Base-by-base conservation (phyloP, 2,797 vertebrate genomes). In the Enteromius treurensis region DNA sequence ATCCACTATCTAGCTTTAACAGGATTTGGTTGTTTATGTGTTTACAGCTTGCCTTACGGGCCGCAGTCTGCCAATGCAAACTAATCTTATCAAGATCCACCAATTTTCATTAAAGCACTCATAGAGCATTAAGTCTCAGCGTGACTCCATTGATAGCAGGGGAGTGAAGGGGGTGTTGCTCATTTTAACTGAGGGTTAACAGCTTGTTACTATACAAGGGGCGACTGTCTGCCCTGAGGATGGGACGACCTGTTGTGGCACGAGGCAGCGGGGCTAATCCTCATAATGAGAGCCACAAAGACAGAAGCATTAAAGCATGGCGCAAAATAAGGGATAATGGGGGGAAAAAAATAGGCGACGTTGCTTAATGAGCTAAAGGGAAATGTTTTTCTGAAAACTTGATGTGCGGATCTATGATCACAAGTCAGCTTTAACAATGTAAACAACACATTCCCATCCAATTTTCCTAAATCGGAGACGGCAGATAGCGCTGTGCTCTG, bases 31-130 rank as follows among this genome's bases (percentile, higher is more conserved):
- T 77, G 79, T 81, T 71, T 81, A 73, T 87, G 69, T 76, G 79
- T 85, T 74, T 78, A 53, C 1, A 64, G 53, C 26, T 69, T 81
- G 81, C 76, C 37, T 81, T 70, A 55, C 45, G 21, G 84, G 60
- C 51, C 3, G n/a, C 82, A 62, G 64, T 53, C 93, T 91, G 93
- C 93, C 92, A 93, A 90, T 91, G 90, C 91, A 78, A 82, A 87
- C 91, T 92, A 92, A 94, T 94, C 93, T 93, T 92, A 93, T 94
- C 93, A 89, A 87, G 87, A 91, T 90, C 90, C 89, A 90, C 89
- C 92, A 89, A 85, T 89, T 92, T 84, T 88, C 90, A 91, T 91
- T 91, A 90, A 91, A 88, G 88, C 64, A 87, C 85, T 82, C 85
- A 69, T 82, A 86, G 86, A 78, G 87, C 85, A 85, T 79, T 82